Base-by-base conservation (phyloP, 2,888 invertebrate genomes). In the Pecten maximus region DNA sequence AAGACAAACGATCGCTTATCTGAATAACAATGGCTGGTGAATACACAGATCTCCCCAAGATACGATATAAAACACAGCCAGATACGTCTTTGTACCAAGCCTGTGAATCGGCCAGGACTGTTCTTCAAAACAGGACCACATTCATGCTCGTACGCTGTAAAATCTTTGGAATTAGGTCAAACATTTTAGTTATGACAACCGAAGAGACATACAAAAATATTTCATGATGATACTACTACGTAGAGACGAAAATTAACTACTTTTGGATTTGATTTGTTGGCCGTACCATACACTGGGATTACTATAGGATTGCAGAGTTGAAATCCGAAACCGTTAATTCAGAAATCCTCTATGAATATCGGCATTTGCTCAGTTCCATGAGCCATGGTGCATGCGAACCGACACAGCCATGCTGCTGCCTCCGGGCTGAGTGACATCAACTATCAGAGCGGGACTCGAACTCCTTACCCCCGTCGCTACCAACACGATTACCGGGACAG, bases 151-250 rank as follows among this genome's bases (percentile, higher is more conserved):
- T 3, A 74, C 74, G 74, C 28, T 74, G 0, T 35, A 74, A 8
- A 74, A 19, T 35, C 35, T 28, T 28, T 74, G 35, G 74, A 74
- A 74, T 74, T 74, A 10, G 74, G 74, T 35, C 74, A 74, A 54
- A 35, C 3, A 74, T 74, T 74, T 54, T 35, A 74, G 74, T 74
- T 74, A 35, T 74, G 74, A 74, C 74, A 35, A 74, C 74, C 74
- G 35, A 6, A 74, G 35, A 60, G 28, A 35, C 8, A 35, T 74
- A 35, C 74, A 35, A 28, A 1, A 23, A 54, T 54, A 54, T 23
- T 54, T 44, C 44, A n/a, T 74, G 74, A 35, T 35, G 74, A 74
- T 60, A 2, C 28, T 28, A 10, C 60, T 3, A 3, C 3, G 60
- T 28, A 60, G n/a, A 60, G 3, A 8, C 60, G 10, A 16, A 16